A percentile compares a stretch with the other conserved stretches of the same genome.
These are phyloP conservation scores for Battus philenor DNA, from an alignment of 1,140 invertebrate genomes.

Conservation along the genomic window DNA sequence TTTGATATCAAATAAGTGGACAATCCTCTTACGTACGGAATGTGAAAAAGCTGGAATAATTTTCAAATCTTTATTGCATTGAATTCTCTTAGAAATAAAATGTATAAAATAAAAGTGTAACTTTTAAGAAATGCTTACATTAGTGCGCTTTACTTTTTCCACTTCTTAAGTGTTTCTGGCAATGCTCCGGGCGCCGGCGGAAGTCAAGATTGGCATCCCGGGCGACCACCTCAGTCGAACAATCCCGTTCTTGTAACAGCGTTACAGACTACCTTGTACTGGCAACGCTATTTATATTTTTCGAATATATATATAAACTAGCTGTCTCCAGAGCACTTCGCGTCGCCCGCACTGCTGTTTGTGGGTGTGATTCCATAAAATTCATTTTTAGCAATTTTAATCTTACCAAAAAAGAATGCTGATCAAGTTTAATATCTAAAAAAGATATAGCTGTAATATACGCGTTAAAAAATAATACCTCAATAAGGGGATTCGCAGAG, in stretches of 20 bases:
- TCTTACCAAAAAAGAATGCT: too few relatives aligned
- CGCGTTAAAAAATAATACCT: too few relatives aligned
- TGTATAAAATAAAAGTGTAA: background rate
- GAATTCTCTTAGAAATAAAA: background rate
- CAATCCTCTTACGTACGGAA: too few relatives aligned
- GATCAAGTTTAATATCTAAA: too few relatives aligned
- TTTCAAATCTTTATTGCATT: background rate
- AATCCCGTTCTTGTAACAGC: slow-evolving; percentile 31
- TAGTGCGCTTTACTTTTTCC: slow-evolving; percentile 18
- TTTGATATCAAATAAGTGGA: too few relatives aligned
- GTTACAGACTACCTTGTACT: slow-evolving; percentile 4
- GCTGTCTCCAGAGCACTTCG: too few relatives aligned
- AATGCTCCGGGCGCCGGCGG: slow-evolving; percentile 66
- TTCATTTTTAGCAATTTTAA: too few relatives aligned
- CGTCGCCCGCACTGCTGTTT: too few relatives aligned
- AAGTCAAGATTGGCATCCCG: slow-evolving; percentile 44
- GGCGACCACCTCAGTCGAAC: slow-evolving; percentile 45
- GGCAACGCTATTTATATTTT: background rate
- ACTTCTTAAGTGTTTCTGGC: slow-evolving; percentile 52
- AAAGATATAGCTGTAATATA: too few relatives aligned
- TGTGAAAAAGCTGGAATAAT: background rate
- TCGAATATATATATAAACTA: too few relatives aligned
- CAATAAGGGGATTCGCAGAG: too few relatives aligned
- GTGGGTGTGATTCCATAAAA: too few relatives aligned
- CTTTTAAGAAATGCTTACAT: slow-evolving; percentile 3